A percentile compares a stretch with the other conserved stretches of the same genome.
phyloP scores from a whole-genome alignment of 2,113 vertebrate genomes.

The Mobula hypostoma region DNA sequence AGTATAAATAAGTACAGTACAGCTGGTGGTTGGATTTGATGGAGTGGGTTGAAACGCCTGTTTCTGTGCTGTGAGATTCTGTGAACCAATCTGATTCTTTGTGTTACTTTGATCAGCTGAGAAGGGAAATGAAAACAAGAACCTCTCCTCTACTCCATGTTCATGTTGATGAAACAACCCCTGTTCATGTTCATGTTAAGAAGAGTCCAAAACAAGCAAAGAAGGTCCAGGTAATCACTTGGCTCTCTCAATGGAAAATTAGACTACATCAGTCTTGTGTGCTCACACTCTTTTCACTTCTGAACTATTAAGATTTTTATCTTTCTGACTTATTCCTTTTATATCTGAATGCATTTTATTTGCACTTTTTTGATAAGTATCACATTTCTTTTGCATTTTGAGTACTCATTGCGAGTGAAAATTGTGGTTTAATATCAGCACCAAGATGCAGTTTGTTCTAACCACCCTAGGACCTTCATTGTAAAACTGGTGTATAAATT shows the following conservation, averaged over 20 bases:
- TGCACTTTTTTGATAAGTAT: background rate
- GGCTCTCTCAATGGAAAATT: conserved; percentile 1
- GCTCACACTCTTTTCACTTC: background rate
- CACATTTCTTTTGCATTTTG: background rate
- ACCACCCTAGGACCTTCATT: background rate
- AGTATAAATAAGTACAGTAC: too few relatives aligned
- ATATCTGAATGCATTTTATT: background rate
- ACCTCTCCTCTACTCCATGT: conserved; percentile 85
- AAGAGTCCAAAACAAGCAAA: conserved; percentile 65
- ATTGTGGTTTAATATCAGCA: background rate
- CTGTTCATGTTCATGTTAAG: conserved; percentile 85
- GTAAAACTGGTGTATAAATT: too few relatives aligned
- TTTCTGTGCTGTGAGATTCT: too few relatives aligned
- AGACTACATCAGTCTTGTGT: background rate
- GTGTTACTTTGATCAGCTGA: conserved; percentile 50
- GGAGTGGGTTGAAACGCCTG: too few relatives aligned
- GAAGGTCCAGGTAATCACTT: conserved; percentile 52
- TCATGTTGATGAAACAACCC: conserved; percentile 77
- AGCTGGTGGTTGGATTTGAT: too few relatives aligned
- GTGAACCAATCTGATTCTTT: conserved; percentile 14
- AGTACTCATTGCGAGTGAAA: background rate
- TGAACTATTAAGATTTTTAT: conserved; percentile 10
- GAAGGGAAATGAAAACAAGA: conserved; percentile 68
- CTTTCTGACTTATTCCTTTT: too few relatives aligned
- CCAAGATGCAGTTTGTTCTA: background rate